Percentiles rank a stretch among this genome's conserved stretches.
phyloP scores from a whole-genome alignment of 2,797 vertebrate species.

The Psittacula echo region DNA sequence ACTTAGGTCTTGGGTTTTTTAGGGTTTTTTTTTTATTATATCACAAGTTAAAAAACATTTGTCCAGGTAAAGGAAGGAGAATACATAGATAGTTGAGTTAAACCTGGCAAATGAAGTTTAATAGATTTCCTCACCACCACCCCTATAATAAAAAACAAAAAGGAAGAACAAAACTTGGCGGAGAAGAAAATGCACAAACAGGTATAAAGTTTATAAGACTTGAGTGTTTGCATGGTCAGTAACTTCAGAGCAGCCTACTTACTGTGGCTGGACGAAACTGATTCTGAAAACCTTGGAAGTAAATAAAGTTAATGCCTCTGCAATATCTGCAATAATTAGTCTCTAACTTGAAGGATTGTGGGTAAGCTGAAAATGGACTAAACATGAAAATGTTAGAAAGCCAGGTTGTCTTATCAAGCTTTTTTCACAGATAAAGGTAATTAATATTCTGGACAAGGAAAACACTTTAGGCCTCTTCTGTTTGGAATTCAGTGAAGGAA shows the following conservation, averaged over 20 bases:
- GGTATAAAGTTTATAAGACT: not conserved
- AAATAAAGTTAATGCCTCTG: not conserved
- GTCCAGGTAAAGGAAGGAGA: not conserved
- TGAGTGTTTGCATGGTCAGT: not conserved
- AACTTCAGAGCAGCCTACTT: not conserved
- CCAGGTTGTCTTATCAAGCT: not conserved
- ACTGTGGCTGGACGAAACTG: not conserved
- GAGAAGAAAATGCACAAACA: not conserved
- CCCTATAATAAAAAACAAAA: not conserved
- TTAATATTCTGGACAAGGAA: not conserved
- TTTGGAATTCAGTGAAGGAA: not conserved
- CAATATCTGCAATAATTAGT: not conserved
- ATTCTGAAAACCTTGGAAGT: not conserved
- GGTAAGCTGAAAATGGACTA: not conserved
- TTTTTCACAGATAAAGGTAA: not conserved
- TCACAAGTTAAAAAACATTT: not conserved
- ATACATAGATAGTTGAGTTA: not conserved
- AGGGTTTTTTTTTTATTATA: not conserved
- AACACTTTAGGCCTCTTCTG: not conserved
- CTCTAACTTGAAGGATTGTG: not conserved
- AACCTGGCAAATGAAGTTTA: not conserved
- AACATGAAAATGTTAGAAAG: not conserved
- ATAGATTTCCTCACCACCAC: fast-evolving
- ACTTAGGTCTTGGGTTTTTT: fast-evolving
- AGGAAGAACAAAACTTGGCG: not conserved